Conservation (phyloP, 2,888 invertebrate species). For the Acutogordius australiensis region DNA sequence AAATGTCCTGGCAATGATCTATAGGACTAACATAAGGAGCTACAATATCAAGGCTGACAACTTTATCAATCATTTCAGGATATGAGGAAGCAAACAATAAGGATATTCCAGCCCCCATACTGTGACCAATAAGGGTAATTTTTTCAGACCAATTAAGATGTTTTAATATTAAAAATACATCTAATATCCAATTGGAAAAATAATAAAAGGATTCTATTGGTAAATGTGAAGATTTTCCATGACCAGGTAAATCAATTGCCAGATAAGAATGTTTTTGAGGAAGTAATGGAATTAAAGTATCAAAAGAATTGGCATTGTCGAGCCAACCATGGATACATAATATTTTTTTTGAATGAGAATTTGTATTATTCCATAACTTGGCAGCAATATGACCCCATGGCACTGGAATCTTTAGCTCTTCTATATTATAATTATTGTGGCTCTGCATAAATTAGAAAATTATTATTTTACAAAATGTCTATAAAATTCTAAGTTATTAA, state of each 20-base stretch:
- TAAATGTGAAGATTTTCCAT: conserved; percentile 4
- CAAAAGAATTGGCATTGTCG: conserved; percentile 3
- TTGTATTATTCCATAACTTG: conserved; percentile 10
- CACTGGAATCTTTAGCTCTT: background rate
- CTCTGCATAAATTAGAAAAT: too few species aligned
- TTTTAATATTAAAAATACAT: background rate
- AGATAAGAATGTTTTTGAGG: background rate
- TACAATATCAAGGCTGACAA: background rate
- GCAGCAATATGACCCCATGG: conserved; percentile 10
- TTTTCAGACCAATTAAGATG: background rate
- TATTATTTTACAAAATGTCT: too few species aligned
- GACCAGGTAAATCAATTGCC: conserved; percentile 9
- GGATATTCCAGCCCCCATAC: background rate
- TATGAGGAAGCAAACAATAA: background rate
- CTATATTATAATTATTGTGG: too few species aligned
- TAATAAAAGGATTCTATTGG: background rate
- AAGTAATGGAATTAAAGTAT: background rate
- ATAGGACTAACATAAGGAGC: background rate
- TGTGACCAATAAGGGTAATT: conserved; percentile 4
- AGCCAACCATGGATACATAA: conserved; percentile 5
- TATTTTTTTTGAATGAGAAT: background rate
- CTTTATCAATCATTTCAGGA: background rate
- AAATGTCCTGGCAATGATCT: background rate
- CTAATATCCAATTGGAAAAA: background rate
- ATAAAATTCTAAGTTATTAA: too few species aligned